Base-by-base conservation (phyloP, 2,888 invertebrate species). In the Emmelina monodactyla region DNA sequence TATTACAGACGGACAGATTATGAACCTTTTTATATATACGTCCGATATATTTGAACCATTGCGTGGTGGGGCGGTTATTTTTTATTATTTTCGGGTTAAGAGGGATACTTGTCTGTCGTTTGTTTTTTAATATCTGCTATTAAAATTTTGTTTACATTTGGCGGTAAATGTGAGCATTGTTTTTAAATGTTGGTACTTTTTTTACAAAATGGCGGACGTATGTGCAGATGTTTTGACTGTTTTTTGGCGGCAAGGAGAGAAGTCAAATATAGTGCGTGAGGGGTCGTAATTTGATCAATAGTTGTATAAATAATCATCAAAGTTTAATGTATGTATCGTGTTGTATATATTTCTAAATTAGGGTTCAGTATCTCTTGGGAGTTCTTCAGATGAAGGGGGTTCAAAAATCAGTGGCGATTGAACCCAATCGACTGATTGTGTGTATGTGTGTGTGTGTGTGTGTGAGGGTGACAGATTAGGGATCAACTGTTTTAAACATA, bases 11-110 rank as follows among this genome's bases (percentile, higher is more conserved):
- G 53, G 58, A 56, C 59, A 50, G 57, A 59, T 60, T 60, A 62
- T 57, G 55, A 58, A 56, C n/a, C n/a, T n/a, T n/a, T n/a, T n/a
- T 62, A 60, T 72, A 49, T 53, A 49, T 37, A 55, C 58, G 51
- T 58, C 49, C 45, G 47, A 48, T 50, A 51, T 53, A 59, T 62
- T 60, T 59, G 60, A 59, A 60, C 59, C 52, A 64, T 63, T 63
- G 70, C 68, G 62, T 65, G 61, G 60, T 61, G 53, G 50, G 60
- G 60, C 50, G 53, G 58, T 46, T 57, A 60, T 60, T 60, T 65
- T 58, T 58, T 58, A 53, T 58, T 56, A 52, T 49, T 58, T 66
- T 64, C 58, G 46, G 62, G 66, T 53, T 54, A 53, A 50, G 46
- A 53, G 56, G 56, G 56, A 57, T 57, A 54, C 52, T 49, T 49